A percentile compares a stretch with the other conserved stretches of the same genome.
Conservation (phyloP, 37 sponge, comb jelly and placozoan species). For the Theonella swinhoei region DNA sequence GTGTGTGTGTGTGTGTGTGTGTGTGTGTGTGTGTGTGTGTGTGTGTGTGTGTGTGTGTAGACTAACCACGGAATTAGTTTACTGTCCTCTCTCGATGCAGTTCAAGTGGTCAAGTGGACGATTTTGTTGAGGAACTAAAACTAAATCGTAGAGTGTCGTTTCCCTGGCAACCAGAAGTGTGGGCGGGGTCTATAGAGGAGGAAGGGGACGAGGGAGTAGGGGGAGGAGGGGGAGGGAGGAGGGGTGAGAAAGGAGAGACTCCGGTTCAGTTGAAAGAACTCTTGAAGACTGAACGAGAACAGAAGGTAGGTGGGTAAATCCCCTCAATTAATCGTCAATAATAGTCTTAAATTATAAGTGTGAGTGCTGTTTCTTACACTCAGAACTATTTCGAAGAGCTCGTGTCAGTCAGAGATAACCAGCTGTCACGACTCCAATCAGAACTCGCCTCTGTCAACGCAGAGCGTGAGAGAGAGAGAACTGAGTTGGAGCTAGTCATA, state of each 20-base stretch:
- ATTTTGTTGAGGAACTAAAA: constrained; percentile 41
- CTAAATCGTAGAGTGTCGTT: constrained; percentile 3
- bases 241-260: constrained; percentile 14
- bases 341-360: not conserved
- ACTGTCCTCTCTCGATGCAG: no score
- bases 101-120: constrained; percentile 49
- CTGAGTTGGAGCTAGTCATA: constrained; percentile 58
- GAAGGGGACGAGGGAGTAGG: not conserved
- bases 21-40: no score
- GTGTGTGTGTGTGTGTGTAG: no score
- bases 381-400: constrained; percentile 89
- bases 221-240: not conserved
- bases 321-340: no score
- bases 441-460: constrained; percentile 6
- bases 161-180: not conserved
- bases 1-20: no score
- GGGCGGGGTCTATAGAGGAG: not conserved
- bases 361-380: not conserved
- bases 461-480: constrained; percentile 45
- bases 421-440: constrained; percentile 31
- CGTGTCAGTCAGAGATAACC: constrained; percentile 72
- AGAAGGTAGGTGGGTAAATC: constrained; percentile 43
- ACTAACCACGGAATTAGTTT: no score
- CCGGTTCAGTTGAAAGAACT: constrained; percentile 44
- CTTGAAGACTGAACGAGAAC: constrained; percentile 74